Conservation (phyloP, 1,140 invertebrate genomes). For the Drosophila albomicans region DNA sequence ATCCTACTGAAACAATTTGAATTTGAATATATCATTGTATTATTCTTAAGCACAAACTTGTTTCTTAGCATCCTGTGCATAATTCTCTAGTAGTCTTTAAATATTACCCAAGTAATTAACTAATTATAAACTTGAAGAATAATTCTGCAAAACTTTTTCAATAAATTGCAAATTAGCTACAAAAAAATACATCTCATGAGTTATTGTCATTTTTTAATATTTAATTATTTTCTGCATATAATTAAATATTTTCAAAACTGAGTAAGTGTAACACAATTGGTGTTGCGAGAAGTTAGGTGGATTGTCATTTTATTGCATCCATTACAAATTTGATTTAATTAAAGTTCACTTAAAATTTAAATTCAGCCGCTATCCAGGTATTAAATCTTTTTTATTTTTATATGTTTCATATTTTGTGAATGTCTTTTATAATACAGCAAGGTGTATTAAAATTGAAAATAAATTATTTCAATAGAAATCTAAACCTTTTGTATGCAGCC, state of each 20-base stretch:
- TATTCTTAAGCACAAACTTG: slow-evolving; percentile 35
- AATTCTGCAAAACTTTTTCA: slow-evolving; percentile 52
- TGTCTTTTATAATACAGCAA: no score
- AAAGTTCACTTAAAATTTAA: no score
- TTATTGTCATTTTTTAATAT: not conserved
- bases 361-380: no score
- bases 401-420: no score
- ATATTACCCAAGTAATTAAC: slow-evolving; percentile 53
- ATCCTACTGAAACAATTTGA: slow-evolving; percentile 38
- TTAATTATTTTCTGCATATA: not conserved
- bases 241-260: not conserved
- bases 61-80: slow-evolving; percentile 35
- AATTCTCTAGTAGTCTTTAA: slow-evolving; percentile 45
- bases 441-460: no score
- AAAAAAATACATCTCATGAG: slow-evolving; percentile 14
- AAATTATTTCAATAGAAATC: no score
- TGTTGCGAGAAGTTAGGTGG: no score
- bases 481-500: no score
- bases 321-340: no score
- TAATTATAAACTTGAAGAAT: slow-evolving; percentile 44
- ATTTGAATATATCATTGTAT: slow-evolving; percentile 32
- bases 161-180: slow-evolving; percentile 46
- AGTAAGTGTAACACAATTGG: no score
- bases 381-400: no score
- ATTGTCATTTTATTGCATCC: no score